Evolutionary conservation across 30 jellyfish, hydroid and myxozoan genomes (phyloP).

Genomic region (Aurelia sp.): DNA sequence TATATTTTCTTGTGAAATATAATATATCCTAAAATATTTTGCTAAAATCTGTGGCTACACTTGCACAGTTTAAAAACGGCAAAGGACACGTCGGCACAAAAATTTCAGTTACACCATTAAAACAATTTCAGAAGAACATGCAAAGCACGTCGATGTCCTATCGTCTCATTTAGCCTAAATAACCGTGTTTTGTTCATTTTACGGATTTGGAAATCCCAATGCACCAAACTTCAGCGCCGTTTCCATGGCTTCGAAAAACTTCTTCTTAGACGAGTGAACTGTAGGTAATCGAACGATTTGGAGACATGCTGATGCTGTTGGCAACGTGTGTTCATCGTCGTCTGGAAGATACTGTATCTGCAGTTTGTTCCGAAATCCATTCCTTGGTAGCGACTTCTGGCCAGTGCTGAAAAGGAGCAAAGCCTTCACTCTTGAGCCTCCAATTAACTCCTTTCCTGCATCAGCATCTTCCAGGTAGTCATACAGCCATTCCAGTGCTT

Average conservation of each 20-base stretch:
- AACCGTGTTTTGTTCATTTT: too few relatives aligned
- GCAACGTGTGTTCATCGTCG: slow-evolving; percentile 14
- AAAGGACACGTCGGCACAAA: too few relatives aligned
- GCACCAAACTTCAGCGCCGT: slow-evolving; percentile 22
- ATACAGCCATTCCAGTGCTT: slow-evolving; percentile 2
- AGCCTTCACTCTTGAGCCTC: slow-evolving; percentile 17
- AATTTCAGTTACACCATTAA: too few relatives aligned
- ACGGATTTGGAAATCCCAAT: slow-evolving; percentile 20
- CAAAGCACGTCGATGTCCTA: not conserved
- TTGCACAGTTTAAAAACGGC: too few relatives aligned
- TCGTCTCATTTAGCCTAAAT: not conserved
- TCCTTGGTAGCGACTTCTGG: not conserved
- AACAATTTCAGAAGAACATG: too few relatives aligned
- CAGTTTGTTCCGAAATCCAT: slow-evolving; percentile 6
- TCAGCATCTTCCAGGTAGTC: not conserved
- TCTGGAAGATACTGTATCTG: not conserved
- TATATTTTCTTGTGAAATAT: too few relatives aligned
- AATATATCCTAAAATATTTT: too few relatives aligned
- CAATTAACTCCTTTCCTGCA: not conserved
- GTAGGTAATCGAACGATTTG: slow-evolving; percentile 2
- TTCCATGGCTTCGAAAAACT: slow-evolving; percentile 2
- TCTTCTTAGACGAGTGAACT: slow-evolving; percentile 17
- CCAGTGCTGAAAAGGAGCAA: slow-evolving; percentile 27
- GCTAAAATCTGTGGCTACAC: too few relatives aligned
- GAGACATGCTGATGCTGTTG: slow-evolving; percentile 17